These are phyloP conservation scores for Antechinus flavipes DNA, from an alignment of 2,113 vertebrate species.

Conservation along the genomic window DNA sequence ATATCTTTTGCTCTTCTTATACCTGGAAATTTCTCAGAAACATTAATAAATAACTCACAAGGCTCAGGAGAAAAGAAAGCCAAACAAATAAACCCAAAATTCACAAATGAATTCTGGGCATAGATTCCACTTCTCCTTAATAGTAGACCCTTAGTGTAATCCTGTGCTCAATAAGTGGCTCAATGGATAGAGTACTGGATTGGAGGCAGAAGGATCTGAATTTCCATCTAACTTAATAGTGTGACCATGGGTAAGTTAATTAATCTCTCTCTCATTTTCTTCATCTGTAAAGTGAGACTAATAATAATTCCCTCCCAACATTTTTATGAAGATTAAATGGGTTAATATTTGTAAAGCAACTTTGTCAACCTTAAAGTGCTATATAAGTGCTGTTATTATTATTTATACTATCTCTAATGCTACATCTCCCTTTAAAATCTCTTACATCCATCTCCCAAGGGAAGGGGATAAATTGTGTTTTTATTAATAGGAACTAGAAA, in stretches of 20 bases:
- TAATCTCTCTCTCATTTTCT: neutral
- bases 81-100: neutral
- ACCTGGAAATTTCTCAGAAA: neutral
- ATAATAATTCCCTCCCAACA: neutral
- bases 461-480: neutral
- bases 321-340: neutral
- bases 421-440: neutral
- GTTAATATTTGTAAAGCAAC: neutral
- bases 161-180: neutral
- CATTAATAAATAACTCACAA: neutral
- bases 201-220: neutral
- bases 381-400: neutral
- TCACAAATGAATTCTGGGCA: neutral
- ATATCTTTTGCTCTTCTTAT: neutral
- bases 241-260: neutral
- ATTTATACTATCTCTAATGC: neutral
- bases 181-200: neutral
- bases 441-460: neutral
- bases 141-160: neutral
- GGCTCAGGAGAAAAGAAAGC: neutral
- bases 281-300: neutral
- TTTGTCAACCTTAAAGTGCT: neutral
- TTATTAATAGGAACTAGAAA: neutral
- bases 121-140: neutral
- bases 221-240: neutral